Evolutionary conservation across 1,140 invertebrate species (phyloP), one percentile per base, ranked within the genome.

Genomic region (Ceratina japonica): DNA sequence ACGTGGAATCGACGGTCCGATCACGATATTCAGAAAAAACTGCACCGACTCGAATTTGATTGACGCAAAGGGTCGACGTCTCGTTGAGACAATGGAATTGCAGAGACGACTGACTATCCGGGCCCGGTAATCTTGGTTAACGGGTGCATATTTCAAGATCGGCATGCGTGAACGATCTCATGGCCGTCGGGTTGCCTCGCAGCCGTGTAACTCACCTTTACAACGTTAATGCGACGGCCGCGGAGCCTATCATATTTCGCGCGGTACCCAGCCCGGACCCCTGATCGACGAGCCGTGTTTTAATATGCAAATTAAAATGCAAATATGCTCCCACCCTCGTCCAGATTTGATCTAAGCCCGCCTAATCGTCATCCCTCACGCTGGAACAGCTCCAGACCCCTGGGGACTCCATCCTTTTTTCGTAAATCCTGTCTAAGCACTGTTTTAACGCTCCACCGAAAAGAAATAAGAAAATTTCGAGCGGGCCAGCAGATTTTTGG

Each of bases 241-340:
- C 75, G 66, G 78, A 64, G 75, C 85, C 81, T 90, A 90, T 92
- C 87, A 84, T 89, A 91, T 91, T 91, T 91, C 90, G 86, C 85
- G 79, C 37, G 37, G 37, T 7, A 75, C 80, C 75, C 75, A 59
- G 84, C 81, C 76, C 71, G 81, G 10, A 10, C 37, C 37, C 61
- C 80, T 81, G 87, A 90, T 90, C 81, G 87, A 85, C 86, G 79
- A 90, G 81, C 68, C 80, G 86, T 85, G 85, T 88, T 91, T 91
- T 90, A 90, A 90, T 91, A 91, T 91, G 90, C 88, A 90, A 91
- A 91, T 91, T 91, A 90, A 91, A 91, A 90, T 92, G 90, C 87
- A 89, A 90, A 91, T 91, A 87, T 84, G 80, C 79, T 65, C 59
- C 58, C 52, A 63, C 74, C 75, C 13, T n/a, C 24, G 37, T 59